Conservation (phyloP, 2,113 vertebrate genomes). For the Syngnathoides biaculeatus region DNA sequence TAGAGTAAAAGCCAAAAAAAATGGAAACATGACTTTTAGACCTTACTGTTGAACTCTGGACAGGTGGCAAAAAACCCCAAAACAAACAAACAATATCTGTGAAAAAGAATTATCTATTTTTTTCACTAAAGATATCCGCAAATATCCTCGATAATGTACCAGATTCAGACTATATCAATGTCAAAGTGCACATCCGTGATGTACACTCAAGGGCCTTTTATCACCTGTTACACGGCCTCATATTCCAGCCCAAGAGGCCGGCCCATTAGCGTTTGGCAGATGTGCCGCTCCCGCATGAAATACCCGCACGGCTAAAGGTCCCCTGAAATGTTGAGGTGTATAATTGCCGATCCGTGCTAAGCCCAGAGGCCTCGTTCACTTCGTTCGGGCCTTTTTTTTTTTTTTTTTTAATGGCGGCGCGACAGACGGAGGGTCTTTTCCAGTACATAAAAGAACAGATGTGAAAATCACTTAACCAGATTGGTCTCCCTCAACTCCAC, state of each 20-base stretch:
- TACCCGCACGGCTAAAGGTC: constrained; percentile 40
- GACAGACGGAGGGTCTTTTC: constrained; percentile 48
- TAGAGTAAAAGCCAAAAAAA: no score
- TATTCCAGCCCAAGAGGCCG: constrained; percentile 13
- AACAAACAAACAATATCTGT: no score
- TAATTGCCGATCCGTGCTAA: constrained; percentile 50
- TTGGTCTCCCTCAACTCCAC: constrained; percentile 16
- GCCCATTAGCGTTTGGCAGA: constrained; percentile 48
- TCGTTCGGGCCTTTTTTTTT: constrained; percentile 41
- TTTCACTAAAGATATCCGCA: neutral
- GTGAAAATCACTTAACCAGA: constrained; percentile 35
- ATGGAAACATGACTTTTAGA: no score
- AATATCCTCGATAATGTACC: neutral
- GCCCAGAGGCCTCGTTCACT: constrained; percentile 49
- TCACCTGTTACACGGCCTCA: constrained; percentile 49
- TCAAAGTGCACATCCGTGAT: constrained; percentile 11
- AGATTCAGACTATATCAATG: neutral
- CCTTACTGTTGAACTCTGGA: no score
- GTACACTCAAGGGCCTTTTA: constrained; percentile 11
- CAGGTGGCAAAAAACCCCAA: no score
- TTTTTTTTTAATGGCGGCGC: constrained; percentile 24
- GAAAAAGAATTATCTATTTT: neutral
- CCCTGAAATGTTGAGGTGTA: constrained; percentile 45
- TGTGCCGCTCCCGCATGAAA: constrained; percentile 43
- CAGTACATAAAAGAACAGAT: constrained; percentile 57